Evolutionary conservation across 2,113 vertebrate genomes (phyloP).

Genomic region (Asarcornis scutulata): DNA sequence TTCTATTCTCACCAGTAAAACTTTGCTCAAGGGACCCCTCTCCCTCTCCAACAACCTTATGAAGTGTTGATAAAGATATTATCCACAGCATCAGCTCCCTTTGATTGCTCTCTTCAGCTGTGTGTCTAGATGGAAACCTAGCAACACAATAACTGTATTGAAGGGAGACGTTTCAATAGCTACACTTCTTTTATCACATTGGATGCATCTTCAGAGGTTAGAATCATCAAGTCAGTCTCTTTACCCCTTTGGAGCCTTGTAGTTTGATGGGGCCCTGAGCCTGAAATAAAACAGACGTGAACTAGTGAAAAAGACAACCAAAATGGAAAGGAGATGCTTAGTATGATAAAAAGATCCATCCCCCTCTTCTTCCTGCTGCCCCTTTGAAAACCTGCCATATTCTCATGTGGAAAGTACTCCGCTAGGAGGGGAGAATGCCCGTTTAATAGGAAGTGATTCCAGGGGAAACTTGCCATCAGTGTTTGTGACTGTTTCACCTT

Average conservation of each 20-base stretch:
- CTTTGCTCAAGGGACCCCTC: background rate
- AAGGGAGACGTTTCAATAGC: constrained; percentile 35
- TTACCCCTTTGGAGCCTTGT: constrained; percentile 6
- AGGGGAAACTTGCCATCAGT: background rate
- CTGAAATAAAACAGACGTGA: constrained; percentile 20
- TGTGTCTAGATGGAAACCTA: constrained; percentile 61
- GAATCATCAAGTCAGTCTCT: background rate
- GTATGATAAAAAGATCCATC: background rate
- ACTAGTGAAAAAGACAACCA: background rate
- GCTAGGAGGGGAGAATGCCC: background rate
- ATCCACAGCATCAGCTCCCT: background rate
- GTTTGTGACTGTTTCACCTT: background rate
- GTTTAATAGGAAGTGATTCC: background rate
- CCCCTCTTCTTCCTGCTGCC: background rate
- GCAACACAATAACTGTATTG: constrained; percentile 56
- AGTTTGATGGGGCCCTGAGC: background rate
- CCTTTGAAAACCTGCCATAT: background rate
- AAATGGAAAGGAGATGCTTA: background rate
- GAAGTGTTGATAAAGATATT: constrained; percentile 32
- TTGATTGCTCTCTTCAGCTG: constrained; percentile 56
- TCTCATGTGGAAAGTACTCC: background rate
- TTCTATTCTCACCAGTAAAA: background rate
- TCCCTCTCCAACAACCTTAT: background rate
- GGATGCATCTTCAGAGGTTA: constrained; percentile 34
- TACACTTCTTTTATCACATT: constrained; percentile 24